Conservation (phyloP, 1,140 invertebrate genomes). For the Notospermus geniculatus region DNA sequence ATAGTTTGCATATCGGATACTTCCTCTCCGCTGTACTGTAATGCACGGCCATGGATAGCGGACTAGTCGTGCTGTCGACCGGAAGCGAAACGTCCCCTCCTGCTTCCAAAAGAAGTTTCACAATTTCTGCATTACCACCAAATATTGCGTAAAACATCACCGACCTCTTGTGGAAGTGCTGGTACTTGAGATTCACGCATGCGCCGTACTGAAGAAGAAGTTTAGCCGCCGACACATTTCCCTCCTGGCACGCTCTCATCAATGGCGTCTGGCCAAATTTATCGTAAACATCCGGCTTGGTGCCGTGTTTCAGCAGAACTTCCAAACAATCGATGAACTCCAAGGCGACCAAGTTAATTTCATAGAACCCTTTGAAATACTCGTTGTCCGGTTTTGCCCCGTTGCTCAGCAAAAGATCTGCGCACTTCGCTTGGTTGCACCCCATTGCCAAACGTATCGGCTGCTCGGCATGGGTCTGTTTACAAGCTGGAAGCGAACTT, state of each 20-base stretch:
- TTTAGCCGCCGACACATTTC: constrained; percentile 62
- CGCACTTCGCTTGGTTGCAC: constrained; percentile 78
- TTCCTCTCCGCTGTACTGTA: constrained; percentile 39
- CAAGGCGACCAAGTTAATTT: constrained; percentile 78
- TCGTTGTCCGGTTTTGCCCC: constrained; percentile 64
- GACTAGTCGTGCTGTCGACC: constrained; percentile 73
- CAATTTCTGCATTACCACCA: constrained; percentile 70
- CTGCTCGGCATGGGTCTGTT: constrained; percentile 60
- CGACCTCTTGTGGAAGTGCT: constrained; percentile 58
- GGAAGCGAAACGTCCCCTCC: constrained; percentile 65
- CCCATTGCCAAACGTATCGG: constrained; percentile 66
- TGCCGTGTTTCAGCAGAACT: constrained; percentile 77
- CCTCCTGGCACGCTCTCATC: constrained; percentile 62
- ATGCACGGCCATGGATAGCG: constrained; percentile 78
- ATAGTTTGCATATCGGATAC: constrained; percentile 59
- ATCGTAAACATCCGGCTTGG: constrained; percentile 73
- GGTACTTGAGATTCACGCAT: constrained; percentile 64
- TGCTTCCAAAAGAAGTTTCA: constrained; percentile 77
- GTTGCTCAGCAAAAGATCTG: constrained; percentile 67
- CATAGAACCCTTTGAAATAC: constrained; percentile 80
- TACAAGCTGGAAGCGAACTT: no score
- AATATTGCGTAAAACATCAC: constrained; percentile 85
- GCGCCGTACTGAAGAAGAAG: constrained; percentile 78
- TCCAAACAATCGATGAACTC: constrained; percentile 76
- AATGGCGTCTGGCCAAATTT: constrained; percentile 75